phyloP scores from a whole-genome alignment of 2,888 invertebrate genomes.

The Pterostichus niger region DNA sequence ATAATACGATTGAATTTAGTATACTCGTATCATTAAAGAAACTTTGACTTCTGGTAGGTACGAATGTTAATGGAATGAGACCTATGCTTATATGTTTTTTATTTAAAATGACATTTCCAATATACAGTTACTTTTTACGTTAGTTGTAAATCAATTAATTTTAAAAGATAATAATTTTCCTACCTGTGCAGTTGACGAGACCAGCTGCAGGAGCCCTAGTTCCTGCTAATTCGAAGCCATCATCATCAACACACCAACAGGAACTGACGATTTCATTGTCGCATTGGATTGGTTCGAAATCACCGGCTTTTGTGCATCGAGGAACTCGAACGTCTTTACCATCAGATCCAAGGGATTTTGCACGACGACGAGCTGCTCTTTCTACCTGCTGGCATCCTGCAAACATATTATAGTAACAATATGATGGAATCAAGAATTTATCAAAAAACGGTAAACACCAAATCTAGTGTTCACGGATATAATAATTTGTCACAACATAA shows the following conservation, averaged over 20 bases:
- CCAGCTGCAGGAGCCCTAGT: slow-evolving; percentile 84
- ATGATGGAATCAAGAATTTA: no score
- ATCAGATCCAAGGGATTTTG: slow-evolving; percentile 80
- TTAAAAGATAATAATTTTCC: slow-evolving; percentile 52
- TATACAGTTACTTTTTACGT: no score
- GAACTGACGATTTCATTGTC: slow-evolving; percentile 85
- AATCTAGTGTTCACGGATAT: no score
- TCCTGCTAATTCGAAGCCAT: slow-evolving; percentile 88
- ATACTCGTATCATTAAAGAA: no score
- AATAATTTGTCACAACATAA: no score
- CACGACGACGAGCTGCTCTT: slow-evolving; percentile 81
- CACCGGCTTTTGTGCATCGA: slow-evolving; percentile 85
- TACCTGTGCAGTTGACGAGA: slow-evolving; percentile 85
- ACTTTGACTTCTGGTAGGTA: no score
- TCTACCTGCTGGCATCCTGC: slow-evolving; percentile 84
- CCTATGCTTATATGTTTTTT: no score
- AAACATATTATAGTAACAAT: slow-evolving; percentile 39
- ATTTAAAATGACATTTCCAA: no score
- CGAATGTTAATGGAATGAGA: no score
- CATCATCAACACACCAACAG: slow-evolving; percentile 92
- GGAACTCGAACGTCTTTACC: slow-evolving; percentile 81
- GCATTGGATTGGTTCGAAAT: slow-evolving; percentile 90
- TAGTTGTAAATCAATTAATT: not conserved
- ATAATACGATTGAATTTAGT: no score
- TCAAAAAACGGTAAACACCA: slow-evolving; percentile 3